Evolutionary conservation across 2,888 invertebrate species (phyloP), one percentile per base, ranked within the genome.

Genomic region (Euclidia mi): DNA sequence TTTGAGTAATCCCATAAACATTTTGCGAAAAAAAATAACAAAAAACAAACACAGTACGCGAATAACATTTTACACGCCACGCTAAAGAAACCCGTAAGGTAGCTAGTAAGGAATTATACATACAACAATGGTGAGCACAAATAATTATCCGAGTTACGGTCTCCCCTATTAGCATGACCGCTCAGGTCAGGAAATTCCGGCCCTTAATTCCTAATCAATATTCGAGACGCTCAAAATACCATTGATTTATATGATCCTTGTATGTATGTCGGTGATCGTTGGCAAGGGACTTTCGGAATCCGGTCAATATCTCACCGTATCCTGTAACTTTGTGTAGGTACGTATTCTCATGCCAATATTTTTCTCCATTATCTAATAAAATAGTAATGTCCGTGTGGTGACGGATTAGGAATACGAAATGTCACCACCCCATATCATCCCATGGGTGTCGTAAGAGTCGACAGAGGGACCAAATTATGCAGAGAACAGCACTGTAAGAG

Each of bases 181-280:
- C 12, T 20, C n/a, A n/a, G 20, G 38, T 32, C 6, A 15, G 9
- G 11, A 35, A 38, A 44, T 51, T 14, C n/a, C 32, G 25, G 28
- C 31, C 15, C 15, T 11, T 44, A 44, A 38, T 38, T 15, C 18
- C 44, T 38, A 51, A 37, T 51, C 31, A 44, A 44, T 44, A 51
- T 44, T 31, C 29, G n/a, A 44, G 10, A 51, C 14, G 51, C 25
- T 32, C 51, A 25, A 44, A 29, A 44, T 38, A 31, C 51, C 38
- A 25, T 15, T 38, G 18, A 29, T 18, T 11, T 50, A 31, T 14
- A 49, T 28, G 28, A 35, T 25, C 29, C 14, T 48, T 14, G 10
- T 25, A 47, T 28, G 28, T 34, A 14, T 6, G 4, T 38, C 9
- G 14, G 32, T 11, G 6, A 15, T 9, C 14, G 12, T 40, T 38